These are phyloP conservation scores for Ophioninae sp. DNA, from an alignment of 2,888 invertebrate genomes.

Conservation along the genomic window DNA sequence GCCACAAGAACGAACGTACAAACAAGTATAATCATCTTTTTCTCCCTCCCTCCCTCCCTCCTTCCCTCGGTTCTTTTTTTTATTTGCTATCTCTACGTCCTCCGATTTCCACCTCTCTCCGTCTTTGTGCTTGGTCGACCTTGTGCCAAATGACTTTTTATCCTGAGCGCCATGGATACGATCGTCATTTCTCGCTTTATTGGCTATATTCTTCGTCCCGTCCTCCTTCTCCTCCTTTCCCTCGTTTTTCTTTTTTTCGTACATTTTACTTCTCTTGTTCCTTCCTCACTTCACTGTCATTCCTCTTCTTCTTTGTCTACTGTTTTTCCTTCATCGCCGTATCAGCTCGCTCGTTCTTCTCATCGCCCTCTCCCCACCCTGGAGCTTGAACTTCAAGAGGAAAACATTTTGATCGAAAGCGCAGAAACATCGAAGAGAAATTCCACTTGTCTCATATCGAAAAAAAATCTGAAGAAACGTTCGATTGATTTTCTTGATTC, in stretches of 20 bases:
- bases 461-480: background rate
- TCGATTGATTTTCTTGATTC: too few species aligned
- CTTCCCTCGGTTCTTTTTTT: slow-evolving; percentile 59
- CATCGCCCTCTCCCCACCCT: too few species aligned
- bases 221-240: slow-evolving; percentile 12
- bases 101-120: slow-evolving; percentile 57
- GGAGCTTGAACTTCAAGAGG: too few species aligned
- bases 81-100: slow-evolving; percentile 53
- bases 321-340: background rate
- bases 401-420: background rate
- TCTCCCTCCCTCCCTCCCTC: slow-evolving; percentile 53
- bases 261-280: too few species aligned
- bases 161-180: slow-evolving; percentile 72
- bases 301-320: background rate
- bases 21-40: slow-evolving; percentile 33
- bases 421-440: too few species aligned
- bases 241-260: background rate
- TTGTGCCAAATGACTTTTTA: slow-evolving; percentile 76
- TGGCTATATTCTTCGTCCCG: background rate
- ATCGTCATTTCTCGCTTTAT: slow-evolving; percentile 47
- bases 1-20: slow-evolving; percentile 29
- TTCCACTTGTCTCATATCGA: too few species aligned
- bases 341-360: too few species aligned
- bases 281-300: background rate
- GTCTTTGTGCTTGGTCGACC: slow-evolving; percentile 69